A percentile compares a stretch with the other conserved stretches of the same genome.
These are phyloP conservation scores for Galeopsomyia nigrocyanea DNA, from an alignment of 2,888 invertebrate genomes.

Conservation along the genomic window DNA sequence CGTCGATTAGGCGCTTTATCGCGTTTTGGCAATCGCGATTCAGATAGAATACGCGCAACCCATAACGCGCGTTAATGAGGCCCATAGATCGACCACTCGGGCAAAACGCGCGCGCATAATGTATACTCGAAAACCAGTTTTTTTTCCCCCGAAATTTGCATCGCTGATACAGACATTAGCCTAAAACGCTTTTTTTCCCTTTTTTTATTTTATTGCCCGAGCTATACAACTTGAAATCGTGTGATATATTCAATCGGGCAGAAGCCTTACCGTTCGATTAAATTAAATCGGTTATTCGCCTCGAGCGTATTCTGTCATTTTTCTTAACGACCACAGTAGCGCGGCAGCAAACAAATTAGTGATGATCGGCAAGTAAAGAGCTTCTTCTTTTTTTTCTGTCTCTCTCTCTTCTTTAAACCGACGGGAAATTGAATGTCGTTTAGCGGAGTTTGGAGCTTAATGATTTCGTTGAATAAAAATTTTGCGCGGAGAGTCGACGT, in stretches of 20 bases:
- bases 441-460: background rate
- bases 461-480: too few relatives aligned
- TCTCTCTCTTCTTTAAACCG: background rate
- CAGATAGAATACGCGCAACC: constrained; percentile 34
- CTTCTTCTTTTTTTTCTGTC: background rate
- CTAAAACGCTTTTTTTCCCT: constrained; percentile 35
- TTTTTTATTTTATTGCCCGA: background rate
- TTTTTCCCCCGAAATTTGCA: background rate
- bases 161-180: constrained; percentile 44
- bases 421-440: background rate
- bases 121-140: constrained; percentile 18
- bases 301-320: constrained; percentile 44
- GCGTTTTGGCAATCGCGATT: constrained; percentile 38
- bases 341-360: constrained; percentile 43
- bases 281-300: constrained; percentile 35
- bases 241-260: constrained; percentile 27
- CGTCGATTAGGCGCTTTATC: constrained; percentile 12
- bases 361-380: constrained; percentile 1
- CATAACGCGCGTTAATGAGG: constrained; percentile 45
- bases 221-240: constrained; percentile 5
- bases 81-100: constrained; percentile 37
- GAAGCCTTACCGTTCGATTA: constrained; percentile 21
- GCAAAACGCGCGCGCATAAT: constrained; percentile 34
- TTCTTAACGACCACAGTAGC: constrained; percentile 43
- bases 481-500: background rate